Evolutionary conservation across 1,140 invertebrate genomes (phyloP), one percentile per base, ranked within the genome.

Genomic region (Helicoverpa armigera): DNA sequence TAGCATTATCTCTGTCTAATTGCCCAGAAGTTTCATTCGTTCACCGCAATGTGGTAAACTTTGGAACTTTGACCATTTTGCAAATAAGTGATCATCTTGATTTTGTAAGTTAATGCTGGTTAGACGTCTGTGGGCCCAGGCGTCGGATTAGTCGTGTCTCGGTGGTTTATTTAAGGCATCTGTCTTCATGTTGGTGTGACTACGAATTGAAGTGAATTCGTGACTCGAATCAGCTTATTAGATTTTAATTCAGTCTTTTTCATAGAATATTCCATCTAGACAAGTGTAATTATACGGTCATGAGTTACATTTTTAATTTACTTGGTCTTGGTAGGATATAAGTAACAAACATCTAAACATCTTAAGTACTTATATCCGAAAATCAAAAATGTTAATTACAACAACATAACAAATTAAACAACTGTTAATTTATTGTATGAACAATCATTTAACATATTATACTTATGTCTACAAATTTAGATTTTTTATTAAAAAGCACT

Each of bases 1-100:
- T 31, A 51, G 72, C 73, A 76, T 78, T 83, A 84, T 86, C 85
- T 86, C 82, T 83, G 80, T 83, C 81, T 86, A 80, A 86, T 84
- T 86, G 83, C 80, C 54, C 48, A 14, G 76, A 74, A 78, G 61
- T 79, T 54, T 79, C 58, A 81, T 84, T 83, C 77, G 83, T 86
- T 43, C 60, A 35, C 63, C 79, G 29, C 73, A 77, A 69, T 65
- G 43, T 61, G 80, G 67, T 70, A 43, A 72, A 83, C 80, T 83
- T 83, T 51, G 50, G 54, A 85, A 83, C 84, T 85, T 83, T 65
- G 73, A 76, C 77, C 82, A 79, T 85, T 85, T 81, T 58, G 73
- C 51, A 50, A 78, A 80, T 67, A 80, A 63, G 60, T 67, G 72
- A 80, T 77, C 58, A 75, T 72, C 53, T 65, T 65, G 50, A 54